Conservation (phyloP, 2,113 vertebrate species). For the Maccullochella peelii region DNA sequence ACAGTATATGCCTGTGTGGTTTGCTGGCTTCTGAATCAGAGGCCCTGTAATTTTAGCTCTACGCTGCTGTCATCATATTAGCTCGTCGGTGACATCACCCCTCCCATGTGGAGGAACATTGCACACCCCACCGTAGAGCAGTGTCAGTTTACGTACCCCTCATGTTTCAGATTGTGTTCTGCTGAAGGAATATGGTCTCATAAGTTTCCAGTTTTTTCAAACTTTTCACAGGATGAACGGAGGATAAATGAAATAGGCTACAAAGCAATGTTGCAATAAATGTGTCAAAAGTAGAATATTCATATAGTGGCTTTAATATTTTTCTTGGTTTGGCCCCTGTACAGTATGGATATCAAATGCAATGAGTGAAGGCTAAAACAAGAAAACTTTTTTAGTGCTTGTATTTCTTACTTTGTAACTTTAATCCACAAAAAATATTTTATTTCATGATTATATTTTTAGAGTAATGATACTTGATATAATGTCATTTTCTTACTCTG, state of each 20-base stretch:
- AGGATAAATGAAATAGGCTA: neutral
- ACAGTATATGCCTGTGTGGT: neutral
- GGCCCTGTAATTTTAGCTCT: slow-evolving; percentile 6
- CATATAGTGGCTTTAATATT: neutral
- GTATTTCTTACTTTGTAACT: neutral
- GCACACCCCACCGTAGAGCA: neutral
- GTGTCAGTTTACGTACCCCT: neutral
- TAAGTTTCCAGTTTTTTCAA: neutral
- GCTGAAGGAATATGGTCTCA: neutral
- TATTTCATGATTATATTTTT: neutral
- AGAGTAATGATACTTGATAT: neutral
- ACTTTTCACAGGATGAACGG: neutral
- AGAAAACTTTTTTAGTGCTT: neutral
- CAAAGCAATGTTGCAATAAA: neutral
- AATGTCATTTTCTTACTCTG: neutral
- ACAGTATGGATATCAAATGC: neutral
- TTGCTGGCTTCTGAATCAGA: slow-evolving; percentile 17
- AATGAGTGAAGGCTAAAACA: neutral
- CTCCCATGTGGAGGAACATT: slow-evolving; percentile 12
- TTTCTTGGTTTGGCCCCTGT: neutral
- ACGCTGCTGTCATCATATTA: slow-evolving; percentile 1
- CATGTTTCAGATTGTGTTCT: no score
- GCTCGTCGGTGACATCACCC: slow-evolving; percentile 25
- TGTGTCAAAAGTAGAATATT: neutral
- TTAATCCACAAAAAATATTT: neutral